These are phyloP conservation scores for Caranx melampygus DNA, from an alignment of 2,113 vertebrate genomes.

Conservation along the genomic window DNA sequence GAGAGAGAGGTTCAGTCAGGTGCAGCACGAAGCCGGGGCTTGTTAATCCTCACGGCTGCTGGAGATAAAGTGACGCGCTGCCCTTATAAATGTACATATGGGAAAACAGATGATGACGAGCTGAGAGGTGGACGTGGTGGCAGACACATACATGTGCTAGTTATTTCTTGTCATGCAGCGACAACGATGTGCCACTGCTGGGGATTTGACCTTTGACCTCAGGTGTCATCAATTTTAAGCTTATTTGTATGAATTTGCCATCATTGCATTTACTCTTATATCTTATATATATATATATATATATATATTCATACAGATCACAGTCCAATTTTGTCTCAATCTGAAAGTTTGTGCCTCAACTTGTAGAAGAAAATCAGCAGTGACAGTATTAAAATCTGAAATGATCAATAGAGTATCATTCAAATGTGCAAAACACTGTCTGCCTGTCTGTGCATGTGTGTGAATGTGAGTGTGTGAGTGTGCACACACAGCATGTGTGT, in stretches of 20 bases:
- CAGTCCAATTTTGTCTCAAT: no score
- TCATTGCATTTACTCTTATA: background rate
- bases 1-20: conserved; percentile 75
- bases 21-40: conserved; percentile 52
- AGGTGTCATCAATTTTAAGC: background rate
- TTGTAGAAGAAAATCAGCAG: no score
- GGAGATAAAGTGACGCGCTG: conserved; percentile 46
- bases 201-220: conserved; percentile 44
- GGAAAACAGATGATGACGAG: conserved; percentile 15
- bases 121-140: conserved; percentile 14
- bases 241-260: background rate
- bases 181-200: background rate
- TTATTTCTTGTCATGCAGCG: conserved; percentile 20
- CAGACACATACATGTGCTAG: background rate
- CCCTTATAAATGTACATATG: conserved; percentile 40
- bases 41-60: conserved; percentile 70
- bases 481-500: conserved; percentile 15
- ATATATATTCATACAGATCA: no score
- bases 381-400: no score
- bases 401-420: no score
- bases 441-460: background rate
- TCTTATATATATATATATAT: no score
- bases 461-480: conserved; percentile 1
- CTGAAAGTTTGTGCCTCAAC: no score
- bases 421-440: background rate